Evolutionary conservation across 2,888 invertebrate species (phyloP).

Genomic region (Rhodophaea formosa): DNA sequence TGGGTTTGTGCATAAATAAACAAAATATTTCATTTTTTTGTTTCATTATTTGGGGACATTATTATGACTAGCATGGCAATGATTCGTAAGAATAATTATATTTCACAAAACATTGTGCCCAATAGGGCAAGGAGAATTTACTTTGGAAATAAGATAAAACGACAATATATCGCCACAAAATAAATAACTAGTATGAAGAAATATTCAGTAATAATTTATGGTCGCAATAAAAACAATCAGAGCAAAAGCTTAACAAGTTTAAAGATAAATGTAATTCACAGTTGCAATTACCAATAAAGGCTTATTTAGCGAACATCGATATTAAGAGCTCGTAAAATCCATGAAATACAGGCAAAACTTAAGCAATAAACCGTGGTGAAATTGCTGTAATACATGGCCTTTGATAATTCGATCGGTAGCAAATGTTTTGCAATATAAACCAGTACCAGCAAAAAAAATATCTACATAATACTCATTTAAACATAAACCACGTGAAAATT

Average conservation of each 20-base stretch:
- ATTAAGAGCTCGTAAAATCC: neutral
- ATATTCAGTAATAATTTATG: neutral
- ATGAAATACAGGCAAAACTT: constrained; percentile 4
- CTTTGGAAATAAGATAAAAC: neutral
- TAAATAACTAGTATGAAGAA: neutral
- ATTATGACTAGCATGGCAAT: too few species aligned
- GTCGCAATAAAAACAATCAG: neutral
- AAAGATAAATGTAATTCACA: neutral
- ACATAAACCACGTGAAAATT: too few species aligned
- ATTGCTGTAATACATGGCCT: neutral
- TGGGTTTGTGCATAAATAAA: too few species aligned
- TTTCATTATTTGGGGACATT: too few species aligned
- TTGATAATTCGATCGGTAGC: too few species aligned
- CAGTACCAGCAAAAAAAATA: too few species aligned
- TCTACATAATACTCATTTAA: too few species aligned
- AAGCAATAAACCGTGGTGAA: neutral
- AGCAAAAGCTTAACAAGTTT: constrained; percentile 4
- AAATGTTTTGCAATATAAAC: too few species aligned
- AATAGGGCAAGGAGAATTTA: too few species aligned
- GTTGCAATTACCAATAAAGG: constrained; percentile 1
- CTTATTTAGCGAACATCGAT: constrained; percentile 4
- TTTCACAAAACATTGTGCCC: too few species aligned
- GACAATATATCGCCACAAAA: neutral
- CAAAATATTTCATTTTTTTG: too few species aligned
- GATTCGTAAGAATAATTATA: too few species aligned